A percentile compares a stretch with the other conserved stretches of the same genome.
Evolutionary conservation across 2,797 vertebrate species (phyloP).

Genomic region (Nannoperca australis): DNA sequence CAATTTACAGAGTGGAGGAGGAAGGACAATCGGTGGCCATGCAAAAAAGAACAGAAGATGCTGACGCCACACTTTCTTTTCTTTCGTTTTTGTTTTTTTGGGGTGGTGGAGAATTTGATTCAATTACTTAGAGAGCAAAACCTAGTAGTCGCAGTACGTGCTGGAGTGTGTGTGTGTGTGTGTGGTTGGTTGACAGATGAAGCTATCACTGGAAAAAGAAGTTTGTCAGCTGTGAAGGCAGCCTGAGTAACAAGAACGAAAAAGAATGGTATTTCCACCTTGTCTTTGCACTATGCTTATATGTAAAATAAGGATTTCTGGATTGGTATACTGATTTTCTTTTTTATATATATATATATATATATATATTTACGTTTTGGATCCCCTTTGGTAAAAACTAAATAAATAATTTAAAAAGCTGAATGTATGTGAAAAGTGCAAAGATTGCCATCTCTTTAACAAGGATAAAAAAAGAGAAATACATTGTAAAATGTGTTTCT

Average conservation of each 20-base stretch:
- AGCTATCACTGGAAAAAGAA: constrained; percentile 28
- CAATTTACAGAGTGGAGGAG: constrained; percentile 88
- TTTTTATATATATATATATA: too few species aligned
- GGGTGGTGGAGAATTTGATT: constrained; percentile 67
- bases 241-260: constrained; percentile 7
- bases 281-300: background rate
- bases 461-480: background rate
- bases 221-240: constrained; percentile 44
- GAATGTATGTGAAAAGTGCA: background rate
- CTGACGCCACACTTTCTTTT: constrained; percentile 56
- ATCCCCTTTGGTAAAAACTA: too few species aligned
- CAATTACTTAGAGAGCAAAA: constrained; percentile 75
- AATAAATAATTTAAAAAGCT: background rate
- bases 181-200: constrained; percentile 33
- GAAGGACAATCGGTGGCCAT: constrained; percentile 89
- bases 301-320: background rate
- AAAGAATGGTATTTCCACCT: background rate
- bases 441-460: background rate
- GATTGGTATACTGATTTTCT: background rate
- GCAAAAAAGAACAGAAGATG: constrained; percentile 59
- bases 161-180: constrained; percentile 35
- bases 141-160: constrained; percentile 55
- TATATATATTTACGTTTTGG: too few species aligned
- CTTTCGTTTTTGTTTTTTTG: constrained; percentile 41
- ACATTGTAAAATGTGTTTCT: background rate